Evolutionary conservation across 2,113 vertebrate genomes (phyloP).

Genomic region (Tympanuchus pallidicinctus): DNA sequence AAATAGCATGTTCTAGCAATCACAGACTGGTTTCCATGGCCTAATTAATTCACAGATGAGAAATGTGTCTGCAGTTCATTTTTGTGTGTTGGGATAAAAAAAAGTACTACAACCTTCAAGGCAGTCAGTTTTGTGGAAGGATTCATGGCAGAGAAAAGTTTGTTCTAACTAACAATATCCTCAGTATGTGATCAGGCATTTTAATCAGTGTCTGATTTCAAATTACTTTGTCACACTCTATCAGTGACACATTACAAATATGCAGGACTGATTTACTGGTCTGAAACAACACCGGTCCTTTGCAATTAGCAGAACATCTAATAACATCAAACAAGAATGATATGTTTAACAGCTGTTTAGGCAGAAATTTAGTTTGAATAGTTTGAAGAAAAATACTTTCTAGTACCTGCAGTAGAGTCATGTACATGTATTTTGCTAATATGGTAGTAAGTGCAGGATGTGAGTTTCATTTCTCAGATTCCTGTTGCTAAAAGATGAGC

Average conservation of each 20-base stretch:
- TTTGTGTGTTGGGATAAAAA: slow-evolving; percentile 58
- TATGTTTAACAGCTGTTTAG: neutral
- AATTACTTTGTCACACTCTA: slow-evolving; percentile 1
- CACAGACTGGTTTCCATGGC: slow-evolving; percentile 56
- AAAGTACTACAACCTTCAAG: slow-evolving; percentile 71
- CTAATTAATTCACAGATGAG: slow-evolving; percentile 74
- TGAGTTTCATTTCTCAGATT: neutral
- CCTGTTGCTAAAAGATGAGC: neutral
- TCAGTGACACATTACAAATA: neutral
- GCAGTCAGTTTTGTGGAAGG: slow-evolving; percentile 12
- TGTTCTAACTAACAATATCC: slow-evolving; percentile 15
- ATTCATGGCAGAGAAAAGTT: slow-evolving; percentile 49
- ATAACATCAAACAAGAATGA: neutral
- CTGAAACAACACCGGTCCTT: neutral
- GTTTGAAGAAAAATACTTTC: neutral
- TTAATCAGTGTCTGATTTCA: slow-evolving; percentile 23
- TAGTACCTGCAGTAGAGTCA: neutral
- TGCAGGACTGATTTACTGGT: neutral
- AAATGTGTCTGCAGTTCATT: slow-evolving; percentile 72
- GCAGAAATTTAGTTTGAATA: neutral
- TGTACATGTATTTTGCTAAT: neutral
- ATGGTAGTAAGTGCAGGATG: accelerated
- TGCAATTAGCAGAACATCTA: neutral
- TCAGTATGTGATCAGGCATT: slow-evolving; percentile 42
- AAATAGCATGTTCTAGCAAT: slow-evolving; percentile 61